phyloP scores from a whole-genome alignment of 2,113 vertebrate genomes.

The Sorex fumeus region DNA sequence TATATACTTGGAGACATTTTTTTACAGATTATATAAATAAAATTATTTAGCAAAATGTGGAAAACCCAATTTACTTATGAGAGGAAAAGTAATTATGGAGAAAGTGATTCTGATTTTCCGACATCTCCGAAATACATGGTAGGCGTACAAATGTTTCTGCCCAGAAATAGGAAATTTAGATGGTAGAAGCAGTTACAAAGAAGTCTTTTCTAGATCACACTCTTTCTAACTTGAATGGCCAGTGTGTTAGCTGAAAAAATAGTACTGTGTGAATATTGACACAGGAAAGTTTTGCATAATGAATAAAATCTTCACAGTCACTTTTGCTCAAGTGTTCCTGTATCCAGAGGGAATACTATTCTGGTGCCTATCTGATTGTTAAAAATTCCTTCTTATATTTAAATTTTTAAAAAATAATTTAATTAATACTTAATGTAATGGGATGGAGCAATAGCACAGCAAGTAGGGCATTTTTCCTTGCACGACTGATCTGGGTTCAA shows the following conservation, averaged over 20 bases:
- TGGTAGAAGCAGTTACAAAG: neutral
- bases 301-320: neutral
- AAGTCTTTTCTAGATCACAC: neutral
- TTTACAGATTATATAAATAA: neutral
- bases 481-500: no score
- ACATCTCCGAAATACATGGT: neutral
- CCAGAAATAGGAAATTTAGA: neutral
- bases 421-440: no score
- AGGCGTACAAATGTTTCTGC: neutral
- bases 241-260: neutral
- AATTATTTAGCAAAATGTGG: slow-evolving; percentile 8
- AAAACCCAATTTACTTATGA: neutral
- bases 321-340: neutral
- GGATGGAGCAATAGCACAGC: no score
- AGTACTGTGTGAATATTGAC: neutral
- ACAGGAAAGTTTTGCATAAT: neutral
- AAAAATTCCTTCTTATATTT: slow-evolving; percentile 22
- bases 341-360: neutral
- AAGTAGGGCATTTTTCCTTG: no score
- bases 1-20: neutral
- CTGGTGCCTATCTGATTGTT: neutral
- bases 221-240: neutral
- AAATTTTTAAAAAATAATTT: neutral
- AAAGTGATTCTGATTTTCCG: slow-evolving; percentile 12
- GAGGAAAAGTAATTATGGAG: neutral